Evolutionary conservation across 2,888 invertebrate species (phyloP).

Genomic region (Habroteleia sp.): DNA sequence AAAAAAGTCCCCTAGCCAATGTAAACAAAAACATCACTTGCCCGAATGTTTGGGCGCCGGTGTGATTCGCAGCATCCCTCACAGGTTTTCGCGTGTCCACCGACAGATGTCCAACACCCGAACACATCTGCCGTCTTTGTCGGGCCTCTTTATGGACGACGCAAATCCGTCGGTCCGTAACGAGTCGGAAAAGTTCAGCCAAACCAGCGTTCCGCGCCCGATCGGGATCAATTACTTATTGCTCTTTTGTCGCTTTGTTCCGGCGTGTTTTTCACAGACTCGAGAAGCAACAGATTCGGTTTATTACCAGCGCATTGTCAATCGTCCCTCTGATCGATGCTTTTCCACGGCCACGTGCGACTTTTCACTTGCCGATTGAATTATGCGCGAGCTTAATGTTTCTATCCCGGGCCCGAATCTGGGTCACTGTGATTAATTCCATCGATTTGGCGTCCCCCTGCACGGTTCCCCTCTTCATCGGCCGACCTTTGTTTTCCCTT

Average conservation of each 20-base stretch:
- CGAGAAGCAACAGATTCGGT: conserved; percentile 35
- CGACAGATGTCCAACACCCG: conserved; percentile 72
- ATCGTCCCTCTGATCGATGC: conserved; percentile 29
- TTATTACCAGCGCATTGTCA: conserved; percentile 30
- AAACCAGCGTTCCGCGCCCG: conserved; percentile 18
- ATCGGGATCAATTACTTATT: conserved; percentile 46
- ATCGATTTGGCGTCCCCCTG: conserved; percentile 15
- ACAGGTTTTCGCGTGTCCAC: conserved; percentile 72
- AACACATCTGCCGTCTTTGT: conserved; percentile 51
- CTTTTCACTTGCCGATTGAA: conserved; percentile 27
- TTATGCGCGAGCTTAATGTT: conserved; percentile 17
- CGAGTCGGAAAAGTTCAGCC: conserved; percentile 58
- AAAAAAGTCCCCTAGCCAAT: not conserved
- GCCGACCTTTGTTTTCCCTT: conserved; percentile 24
- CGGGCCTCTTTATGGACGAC: conserved; percentile 10
- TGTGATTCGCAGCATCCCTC: conserved; percentile 54
- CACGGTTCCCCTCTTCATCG: no score
- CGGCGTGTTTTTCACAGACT: conserved; percentile 22
- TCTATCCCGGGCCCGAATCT: conserved; percentile 16
- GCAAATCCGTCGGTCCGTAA: conserved; percentile 58
- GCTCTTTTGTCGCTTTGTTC: conserved; percentile 51
- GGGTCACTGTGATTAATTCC: conserved; percentile 43
- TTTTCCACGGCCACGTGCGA: conserved; percentile 42
- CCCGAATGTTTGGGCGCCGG: conserved; percentile 22
- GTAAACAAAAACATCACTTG: conserved; percentile 19